phyloP scores from a whole-genome alignment of 1,140 invertebrate species.

The Calliphora vicina region DNA sequence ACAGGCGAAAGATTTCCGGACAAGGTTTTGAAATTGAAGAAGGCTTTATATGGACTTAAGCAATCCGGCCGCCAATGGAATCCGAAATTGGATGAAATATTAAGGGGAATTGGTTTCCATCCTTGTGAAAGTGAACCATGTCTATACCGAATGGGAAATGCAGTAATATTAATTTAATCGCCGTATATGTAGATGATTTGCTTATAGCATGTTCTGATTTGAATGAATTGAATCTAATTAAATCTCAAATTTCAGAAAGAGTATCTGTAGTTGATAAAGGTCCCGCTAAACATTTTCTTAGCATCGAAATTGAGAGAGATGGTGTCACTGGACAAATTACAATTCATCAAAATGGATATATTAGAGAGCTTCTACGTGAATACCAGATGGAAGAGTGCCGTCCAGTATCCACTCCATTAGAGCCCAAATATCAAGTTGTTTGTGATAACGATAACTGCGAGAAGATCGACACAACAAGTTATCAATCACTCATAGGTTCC shows the following conservation, averaged over 20 bases:
- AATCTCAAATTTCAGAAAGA: too few species aligned
- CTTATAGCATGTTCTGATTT: conserved; percentile 27
- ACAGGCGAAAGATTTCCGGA: neutral
- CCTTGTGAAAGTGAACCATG: conserved; percentile 15
- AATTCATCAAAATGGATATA: too few species aligned
- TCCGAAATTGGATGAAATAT: neutral
- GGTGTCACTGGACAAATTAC: too few species aligned
- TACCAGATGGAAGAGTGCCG: conserved; percentile 20
- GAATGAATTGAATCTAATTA: too few species aligned
- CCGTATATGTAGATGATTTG: conserved; percentile 38
- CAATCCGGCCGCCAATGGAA: conserved; percentile 9
- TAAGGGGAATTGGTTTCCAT: conserved; percentile 10
- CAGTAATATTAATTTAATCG: conserved; percentile 13
- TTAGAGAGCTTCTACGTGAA: too few species aligned
- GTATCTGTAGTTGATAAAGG: too few species aligned
- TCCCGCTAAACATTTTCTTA: too few species aligned
- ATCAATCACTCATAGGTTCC: conserved; percentile 1
- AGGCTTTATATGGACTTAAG: conserved; percentile 24
- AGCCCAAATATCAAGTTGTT: neutral
- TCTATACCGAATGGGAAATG: neutral
- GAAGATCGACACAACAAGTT: neutral
- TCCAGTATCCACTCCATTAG: neutral
- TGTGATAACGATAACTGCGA: conserved; percentile 20
- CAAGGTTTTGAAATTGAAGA: conserved; percentile 25
- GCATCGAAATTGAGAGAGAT: too few species aligned